Evolutionary conservation across 2,888 invertebrate genomes (phyloP).

Genomic region (Pteria penguin): DNA sequence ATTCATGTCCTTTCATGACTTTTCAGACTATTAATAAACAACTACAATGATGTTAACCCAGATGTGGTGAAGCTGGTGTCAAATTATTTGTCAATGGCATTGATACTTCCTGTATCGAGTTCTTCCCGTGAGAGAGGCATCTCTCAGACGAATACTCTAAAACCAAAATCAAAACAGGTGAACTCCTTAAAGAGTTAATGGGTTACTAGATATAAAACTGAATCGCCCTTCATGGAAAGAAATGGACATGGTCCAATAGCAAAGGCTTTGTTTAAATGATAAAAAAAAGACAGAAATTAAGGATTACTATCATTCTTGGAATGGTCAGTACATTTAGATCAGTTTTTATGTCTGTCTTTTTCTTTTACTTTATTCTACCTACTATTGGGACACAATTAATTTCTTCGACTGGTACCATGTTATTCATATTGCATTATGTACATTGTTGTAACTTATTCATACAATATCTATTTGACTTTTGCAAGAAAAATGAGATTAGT

Average conservation of each 20-base stretch:
- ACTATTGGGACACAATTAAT: no score
- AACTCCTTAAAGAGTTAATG: constrained; percentile 39
- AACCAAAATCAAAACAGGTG: constrained; percentile 44
- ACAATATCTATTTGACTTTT: no score
- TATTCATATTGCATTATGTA: no score
- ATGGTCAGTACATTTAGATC: no score
- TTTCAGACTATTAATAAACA: constrained; percentile 28
- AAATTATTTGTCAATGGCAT: constrained; percentile 33
- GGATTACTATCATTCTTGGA: no score
- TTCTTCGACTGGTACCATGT: no score
- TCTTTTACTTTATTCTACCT: no score
- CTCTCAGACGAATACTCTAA: constrained; percentile 37
- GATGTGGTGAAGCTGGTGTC: constrained; percentile 39
- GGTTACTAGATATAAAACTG: no score
- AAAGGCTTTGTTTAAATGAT: constrained; percentile 17
- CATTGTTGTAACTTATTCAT: no score
- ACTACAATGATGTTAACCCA: constrained; percentile 27
- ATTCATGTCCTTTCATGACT: constrained; percentile 33
- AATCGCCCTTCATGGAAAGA: no score
- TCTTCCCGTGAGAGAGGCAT: constrained; percentile 49
- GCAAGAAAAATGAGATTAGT: no score
- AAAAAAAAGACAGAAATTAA: not conserved
- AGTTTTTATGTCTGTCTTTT: no score
- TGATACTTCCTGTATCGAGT: constrained; percentile 45
- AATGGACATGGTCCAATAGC: constrained; percentile 36